Percentiles rank a stretch among this genome's conserved stretches.
Conservation (phyloP, 2,113 vertebrate species). For the Sebastes schlegelii region DNA sequence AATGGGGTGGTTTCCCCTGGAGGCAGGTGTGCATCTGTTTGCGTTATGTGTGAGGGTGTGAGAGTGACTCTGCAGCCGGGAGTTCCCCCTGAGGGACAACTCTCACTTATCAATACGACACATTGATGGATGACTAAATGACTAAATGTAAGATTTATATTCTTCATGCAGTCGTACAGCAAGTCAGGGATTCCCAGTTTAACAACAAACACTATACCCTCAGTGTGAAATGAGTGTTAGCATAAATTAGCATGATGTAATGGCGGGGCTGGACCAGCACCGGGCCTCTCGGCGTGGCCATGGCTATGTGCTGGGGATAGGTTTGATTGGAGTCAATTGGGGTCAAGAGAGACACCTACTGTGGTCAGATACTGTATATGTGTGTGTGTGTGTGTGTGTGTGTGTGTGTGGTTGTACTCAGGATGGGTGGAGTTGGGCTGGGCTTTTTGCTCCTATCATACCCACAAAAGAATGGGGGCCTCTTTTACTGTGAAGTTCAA, state of each 20-base stretch:
- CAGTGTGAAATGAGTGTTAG: background rate
- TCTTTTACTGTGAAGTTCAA: conserved; percentile 43
- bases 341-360: conserved; percentile 39
- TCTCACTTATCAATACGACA: conserved; percentile 55
- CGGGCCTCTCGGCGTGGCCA: conserved; percentile 35
- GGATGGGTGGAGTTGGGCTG: conserved; percentile 69
- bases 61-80: conserved; percentile 24
- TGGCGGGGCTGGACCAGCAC: background rate
- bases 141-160: conserved; percentile 2
- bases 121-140: conserved; percentile 22
- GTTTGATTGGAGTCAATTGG: conserved; percentile 55
- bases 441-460: conserved; percentile 43
- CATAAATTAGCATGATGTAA: background rate
- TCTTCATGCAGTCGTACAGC: background rate
- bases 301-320: conserved; percentile 4
- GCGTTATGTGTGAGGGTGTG: conserved; percentile 28
- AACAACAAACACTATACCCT: conserved; percentile 20
- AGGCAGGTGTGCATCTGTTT: conserved; percentile 62
- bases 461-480: conserved; percentile 44
- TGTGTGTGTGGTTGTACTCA: conserved; percentile 43
- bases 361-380: conserved; percentile 46
- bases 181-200: conserved; percentile 23
- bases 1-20: conserved; percentile 55
- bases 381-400: conserved; percentile 14
- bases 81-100: conserved; percentile 48